These are phyloP conservation scores for Thamnaconus septentrionalis DNA, from an alignment of 2,113 vertebrate genomes.

Conservation along the genomic window DNA sequence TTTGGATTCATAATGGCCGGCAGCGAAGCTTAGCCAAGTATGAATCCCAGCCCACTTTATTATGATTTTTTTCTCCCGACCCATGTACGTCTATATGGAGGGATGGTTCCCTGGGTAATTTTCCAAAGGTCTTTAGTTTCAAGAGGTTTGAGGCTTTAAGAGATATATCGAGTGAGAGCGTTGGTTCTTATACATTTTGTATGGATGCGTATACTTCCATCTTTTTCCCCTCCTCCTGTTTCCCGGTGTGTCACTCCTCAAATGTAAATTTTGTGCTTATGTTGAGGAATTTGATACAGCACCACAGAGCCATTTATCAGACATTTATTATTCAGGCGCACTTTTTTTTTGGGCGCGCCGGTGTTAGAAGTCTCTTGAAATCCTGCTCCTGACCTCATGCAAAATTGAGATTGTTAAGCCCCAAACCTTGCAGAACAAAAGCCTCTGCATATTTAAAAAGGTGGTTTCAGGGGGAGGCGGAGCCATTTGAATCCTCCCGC, in stretches of 20 bases:
- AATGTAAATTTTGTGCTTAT: conserved; percentile 12
- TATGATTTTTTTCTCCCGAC: too few relatives aligned
- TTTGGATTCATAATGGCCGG: too few relatives aligned
- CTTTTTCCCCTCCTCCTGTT: conserved; percentile 9
- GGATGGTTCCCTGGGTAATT: too few relatives aligned
- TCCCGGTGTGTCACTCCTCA: conserved; percentile 21
- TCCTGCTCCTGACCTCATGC: conserved; percentile 47
- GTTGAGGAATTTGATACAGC: conserved; percentile 22
- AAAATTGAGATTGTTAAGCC: conserved; percentile 50
- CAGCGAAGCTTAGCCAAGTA: too few relatives aligned
- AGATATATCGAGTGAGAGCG: too few relatives aligned
- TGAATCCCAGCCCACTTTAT: too few relatives aligned
- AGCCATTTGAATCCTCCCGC: conserved; percentile 40
- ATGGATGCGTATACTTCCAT: neutral
- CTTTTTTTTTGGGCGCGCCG: conserved; percentile 19
- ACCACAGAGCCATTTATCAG: conserved; percentile 21
- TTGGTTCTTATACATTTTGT: too few relatives aligned
- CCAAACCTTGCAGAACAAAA: conserved; percentile 48
- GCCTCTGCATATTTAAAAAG: conserved; percentile 58
- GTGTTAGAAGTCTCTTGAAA: conserved; percentile 27
- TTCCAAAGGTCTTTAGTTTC: too few relatives aligned
- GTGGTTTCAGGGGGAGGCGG: conserved; percentile 19
- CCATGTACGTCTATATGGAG: too few relatives aligned
- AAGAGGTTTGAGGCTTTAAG: too few relatives aligned
- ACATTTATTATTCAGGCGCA: conserved; percentile 54